Evolutionary conservation across 2,797 vertebrate species (phyloP).

Genomic region (Cyclura pinguis): DNA sequence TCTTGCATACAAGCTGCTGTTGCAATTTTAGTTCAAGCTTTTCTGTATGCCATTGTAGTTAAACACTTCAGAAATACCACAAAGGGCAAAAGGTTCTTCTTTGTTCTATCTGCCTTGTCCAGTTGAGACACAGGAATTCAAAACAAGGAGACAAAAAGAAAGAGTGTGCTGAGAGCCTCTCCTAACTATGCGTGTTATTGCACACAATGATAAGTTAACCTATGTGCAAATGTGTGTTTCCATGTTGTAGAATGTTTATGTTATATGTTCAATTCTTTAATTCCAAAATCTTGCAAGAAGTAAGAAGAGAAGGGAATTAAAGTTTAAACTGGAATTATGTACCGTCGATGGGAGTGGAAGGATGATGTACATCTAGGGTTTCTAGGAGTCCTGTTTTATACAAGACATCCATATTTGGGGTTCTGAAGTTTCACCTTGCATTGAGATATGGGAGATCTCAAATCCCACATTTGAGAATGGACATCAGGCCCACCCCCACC

Average conservation of each 20-base stretch:
- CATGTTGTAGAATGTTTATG: conserved; percentile 12
- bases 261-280: neutral
- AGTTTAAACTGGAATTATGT: neutral
- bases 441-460: too few species aligned
- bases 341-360: neutral
- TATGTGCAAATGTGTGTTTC: neutral
- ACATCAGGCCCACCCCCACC: too few species aligned
- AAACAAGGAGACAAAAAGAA: neutral
- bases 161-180: neutral
- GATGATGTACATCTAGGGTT: too few species aligned
- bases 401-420: too few species aligned
- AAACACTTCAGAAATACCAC: neutral
- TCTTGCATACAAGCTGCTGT: neutral
- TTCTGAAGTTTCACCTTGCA: too few species aligned
- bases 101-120: neutral
- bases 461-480: too few species aligned
- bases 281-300: conserved; percentile 3
- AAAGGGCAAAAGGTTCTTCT: neutral
- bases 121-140: neutral
- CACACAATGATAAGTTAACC: neutral
- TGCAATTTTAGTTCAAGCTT: neutral
- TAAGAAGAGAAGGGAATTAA: neutral
- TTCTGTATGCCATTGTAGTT: neutral
- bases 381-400: too few species aligned
- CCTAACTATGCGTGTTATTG: neutral